Evolutionary conservation across 2,888 invertebrate species (phyloP).

Genomic region (Parnassius orleans): DNA sequence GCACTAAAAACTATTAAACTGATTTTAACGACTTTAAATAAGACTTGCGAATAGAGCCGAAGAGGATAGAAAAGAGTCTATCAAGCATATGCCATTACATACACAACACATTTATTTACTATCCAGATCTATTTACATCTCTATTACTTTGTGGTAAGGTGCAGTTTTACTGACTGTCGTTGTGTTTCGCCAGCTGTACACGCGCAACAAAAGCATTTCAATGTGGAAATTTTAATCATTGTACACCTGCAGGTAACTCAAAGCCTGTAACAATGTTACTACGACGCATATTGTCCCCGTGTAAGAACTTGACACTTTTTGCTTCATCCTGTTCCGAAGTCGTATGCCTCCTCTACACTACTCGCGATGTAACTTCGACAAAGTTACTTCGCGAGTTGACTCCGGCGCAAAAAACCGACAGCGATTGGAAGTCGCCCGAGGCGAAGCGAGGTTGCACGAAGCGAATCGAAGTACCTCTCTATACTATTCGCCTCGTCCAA

Average conservation of each 20-base stretch:
- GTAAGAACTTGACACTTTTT: conserved; percentile 2
- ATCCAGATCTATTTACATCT: neutral
- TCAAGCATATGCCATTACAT: conserved; percentile 1
- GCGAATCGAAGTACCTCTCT: no score
- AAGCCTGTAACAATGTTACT: conserved; percentile 9
- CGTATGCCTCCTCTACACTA: no score
- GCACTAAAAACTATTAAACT: conserved; percentile 24
- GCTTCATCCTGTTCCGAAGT: neutral
- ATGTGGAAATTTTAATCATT: neutral
- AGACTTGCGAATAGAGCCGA: conserved; percentile 17
- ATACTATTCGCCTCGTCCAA: no score
- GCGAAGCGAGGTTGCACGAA: no score
- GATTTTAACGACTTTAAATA: conserved; percentile 19
- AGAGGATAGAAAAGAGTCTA: neutral
- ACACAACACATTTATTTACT: conserved; percentile 5
- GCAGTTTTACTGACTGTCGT: neutral
- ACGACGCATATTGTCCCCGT: neutral
- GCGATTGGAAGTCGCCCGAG: no score
- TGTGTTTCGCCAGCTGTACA: conserved; percentile 5
- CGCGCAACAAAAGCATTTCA: conserved; percentile 13
- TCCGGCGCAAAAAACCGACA: no score
- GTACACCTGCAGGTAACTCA: conserved; percentile 6
- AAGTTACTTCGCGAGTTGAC: no score
- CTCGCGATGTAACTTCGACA: no score
- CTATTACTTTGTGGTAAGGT: neutral